Percentiles rank a stretch among this genome's conserved stretches.
These are phyloP conservation scores for Eupelmus urozonus DNA, from an alignment of 2,888 invertebrate species.

Conservation along the genomic window DNA sequence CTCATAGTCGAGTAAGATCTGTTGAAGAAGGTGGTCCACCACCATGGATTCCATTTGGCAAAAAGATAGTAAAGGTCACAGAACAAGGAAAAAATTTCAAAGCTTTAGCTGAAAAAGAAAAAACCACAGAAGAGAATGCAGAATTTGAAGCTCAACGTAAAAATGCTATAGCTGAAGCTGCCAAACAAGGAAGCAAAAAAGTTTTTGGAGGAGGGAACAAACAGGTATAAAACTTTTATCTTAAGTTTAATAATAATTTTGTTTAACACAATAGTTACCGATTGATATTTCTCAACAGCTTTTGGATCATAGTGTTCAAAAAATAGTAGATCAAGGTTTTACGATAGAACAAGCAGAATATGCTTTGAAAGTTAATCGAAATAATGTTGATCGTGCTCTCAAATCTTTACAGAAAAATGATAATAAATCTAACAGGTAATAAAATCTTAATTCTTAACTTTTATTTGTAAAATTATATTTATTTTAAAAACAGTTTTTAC, in stretches of 20 bases:
- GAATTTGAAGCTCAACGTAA: slow-evolving; percentile 94
- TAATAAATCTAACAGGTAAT: slow-evolving; percentile 68
- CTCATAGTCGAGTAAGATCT: slow-evolving; percentile 78
- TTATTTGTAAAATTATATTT: no score
- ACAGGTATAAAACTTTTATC: slow-evolving; percentile 67
- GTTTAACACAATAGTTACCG: neutral
- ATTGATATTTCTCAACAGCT: slow-evolving; percentile 76
- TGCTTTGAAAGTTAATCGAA: slow-evolving; percentile 84
- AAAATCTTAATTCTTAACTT: neutral
- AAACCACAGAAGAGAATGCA: slow-evolving; percentile 83
- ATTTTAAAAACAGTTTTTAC: no score
- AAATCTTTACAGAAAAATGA: slow-evolving; percentile 81
- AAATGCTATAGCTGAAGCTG: slow-evolving; percentile 93
- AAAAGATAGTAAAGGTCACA: slow-evolving; percentile 82
- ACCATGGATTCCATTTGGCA: slow-evolving; percentile 95
- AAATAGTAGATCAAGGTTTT: slow-evolving; percentile 89
- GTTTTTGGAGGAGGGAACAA: slow-evolving; percentile 80
- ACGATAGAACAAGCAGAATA: slow-evolving; percentile 86
- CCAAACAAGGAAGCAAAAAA: slow-evolving; percentile 81
- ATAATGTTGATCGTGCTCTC: slow-evolving; percentile 86
- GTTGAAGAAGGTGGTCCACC: slow-evolving; percentile 89
- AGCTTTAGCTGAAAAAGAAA: slow-evolving; percentile 83
- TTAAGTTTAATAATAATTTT: slow-evolving; percentile 18
- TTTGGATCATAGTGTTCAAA: slow-evolving; percentile 87
- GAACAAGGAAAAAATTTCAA: slow-evolving; percentile 85